These are phyloP conservation scores for Gorsachius goisagi DNA, from an alignment of 2,113 vertebrate genomes.

Conservation along the genomic window DNA sequence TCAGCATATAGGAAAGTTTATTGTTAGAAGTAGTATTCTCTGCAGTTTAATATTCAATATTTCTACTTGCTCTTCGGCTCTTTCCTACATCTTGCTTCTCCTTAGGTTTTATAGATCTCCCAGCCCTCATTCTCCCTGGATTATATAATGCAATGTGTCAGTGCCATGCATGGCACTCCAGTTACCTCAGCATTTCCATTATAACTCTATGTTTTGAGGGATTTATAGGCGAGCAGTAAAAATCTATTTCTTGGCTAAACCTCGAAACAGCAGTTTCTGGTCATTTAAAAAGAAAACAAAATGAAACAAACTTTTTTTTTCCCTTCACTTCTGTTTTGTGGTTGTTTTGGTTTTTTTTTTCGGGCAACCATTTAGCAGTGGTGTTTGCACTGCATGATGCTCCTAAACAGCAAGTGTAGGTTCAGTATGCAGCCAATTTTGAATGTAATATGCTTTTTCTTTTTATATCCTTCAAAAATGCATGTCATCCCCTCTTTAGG, in stretches of 20 bases:
- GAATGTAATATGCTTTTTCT: neutral
- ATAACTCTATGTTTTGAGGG: constrained; percentile 34
- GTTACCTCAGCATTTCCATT: constrained; percentile 63
- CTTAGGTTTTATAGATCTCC: constrained; percentile 48
- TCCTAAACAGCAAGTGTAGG: neutral
- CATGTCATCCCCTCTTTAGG: neutral
- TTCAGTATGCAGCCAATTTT: neutral
- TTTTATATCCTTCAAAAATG: constrained; percentile 5
- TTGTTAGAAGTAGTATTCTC: constrained; percentile 9
- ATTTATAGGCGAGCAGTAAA: constrained; percentile 54
- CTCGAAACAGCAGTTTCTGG: constrained; percentile 31
- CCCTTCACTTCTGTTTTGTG: neutral
- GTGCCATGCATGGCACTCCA: constrained; percentile 10
- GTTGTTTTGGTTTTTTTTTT: neutral
- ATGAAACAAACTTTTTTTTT: neutral
- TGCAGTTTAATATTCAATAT: constrained; percentile 20
- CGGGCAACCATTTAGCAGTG: neutral
- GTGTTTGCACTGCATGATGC: neutral
- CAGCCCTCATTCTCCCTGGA: constrained; percentile 21
- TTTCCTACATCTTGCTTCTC: neutral
- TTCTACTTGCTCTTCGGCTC: constrained; percentile 20
- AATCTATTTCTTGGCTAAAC: constrained; percentile 40
- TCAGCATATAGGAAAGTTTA: neutral
- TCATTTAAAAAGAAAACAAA: constrained; percentile 52
- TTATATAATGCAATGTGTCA: constrained; percentile 44